These are phyloP conservation scores for Fistularia commersonii DNA, from an alignment of 2,797 vertebrate species.

Conservation along the genomic window DNA sequence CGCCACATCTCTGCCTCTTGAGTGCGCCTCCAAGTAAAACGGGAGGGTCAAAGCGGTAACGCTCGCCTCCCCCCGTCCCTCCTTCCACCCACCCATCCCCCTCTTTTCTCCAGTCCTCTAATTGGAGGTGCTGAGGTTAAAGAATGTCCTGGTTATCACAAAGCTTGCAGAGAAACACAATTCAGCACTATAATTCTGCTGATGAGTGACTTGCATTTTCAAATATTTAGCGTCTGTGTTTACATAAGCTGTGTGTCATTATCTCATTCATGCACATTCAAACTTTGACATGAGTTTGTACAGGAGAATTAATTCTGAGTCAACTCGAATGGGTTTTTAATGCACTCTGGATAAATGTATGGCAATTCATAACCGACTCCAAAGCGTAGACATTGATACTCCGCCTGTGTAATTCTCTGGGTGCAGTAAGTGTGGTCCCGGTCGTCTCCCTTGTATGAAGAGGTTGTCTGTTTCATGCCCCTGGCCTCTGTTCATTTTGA, in stretches of 20 bases:
- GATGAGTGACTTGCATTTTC: constrained; percentile 70
- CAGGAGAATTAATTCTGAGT: constrained; percentile 47
- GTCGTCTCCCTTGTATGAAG: constrained; percentile 55
- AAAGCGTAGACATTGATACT: constrained; percentile 45
- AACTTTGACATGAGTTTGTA: constrained; percentile 45
- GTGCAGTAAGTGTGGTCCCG: constrained; percentile 60
- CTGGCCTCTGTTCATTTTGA: constrained; percentile 65
- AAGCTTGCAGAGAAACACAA: constrained; percentile 70
- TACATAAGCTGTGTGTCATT: constrained; percentile 51
- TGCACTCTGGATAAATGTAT: constrained; percentile 46
- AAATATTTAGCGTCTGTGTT: constrained; percentile 59
- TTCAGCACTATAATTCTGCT: constrained; percentile 54
- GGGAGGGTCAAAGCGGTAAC: constrained; percentile 70
- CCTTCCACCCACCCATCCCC: not conserved
- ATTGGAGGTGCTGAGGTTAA: constrained; percentile 77
- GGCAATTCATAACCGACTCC: constrained; percentile 36
- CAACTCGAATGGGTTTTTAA: constrained; percentile 47
- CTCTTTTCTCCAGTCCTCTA: constrained; percentile 52
- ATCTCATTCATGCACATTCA: constrained; percentile 65
- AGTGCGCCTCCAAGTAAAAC: constrained; percentile 64
- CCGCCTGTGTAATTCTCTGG: constrained; percentile 44
- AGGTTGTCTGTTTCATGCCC: constrained; percentile 60
- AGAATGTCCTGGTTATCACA: constrained; percentile 73
- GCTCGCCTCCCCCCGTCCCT: not conserved
- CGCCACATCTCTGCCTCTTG: constrained; percentile 69